Conservation (phyloP, 2,113 vertebrate genomes). For the Microcebus murinus region DNA sequence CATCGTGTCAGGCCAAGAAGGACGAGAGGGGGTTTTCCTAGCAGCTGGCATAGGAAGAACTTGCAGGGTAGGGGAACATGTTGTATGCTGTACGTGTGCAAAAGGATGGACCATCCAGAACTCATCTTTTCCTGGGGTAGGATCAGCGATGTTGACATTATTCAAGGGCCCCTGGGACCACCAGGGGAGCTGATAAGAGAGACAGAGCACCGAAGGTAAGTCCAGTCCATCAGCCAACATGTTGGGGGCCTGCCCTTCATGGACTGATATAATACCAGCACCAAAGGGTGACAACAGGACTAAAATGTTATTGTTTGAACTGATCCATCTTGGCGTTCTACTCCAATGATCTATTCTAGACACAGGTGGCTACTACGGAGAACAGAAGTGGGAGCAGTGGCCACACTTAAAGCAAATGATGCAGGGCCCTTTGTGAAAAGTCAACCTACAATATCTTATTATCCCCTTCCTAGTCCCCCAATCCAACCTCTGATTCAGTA, state of each 20-base stretch:
- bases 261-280: neutral
- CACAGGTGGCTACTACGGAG: neutral
- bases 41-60: neutral
- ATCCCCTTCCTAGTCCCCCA: rapidly evolving
- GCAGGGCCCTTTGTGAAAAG: neutral
- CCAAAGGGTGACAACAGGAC: neutral
- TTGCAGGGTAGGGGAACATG: neutral
- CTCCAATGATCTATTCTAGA: neutral
- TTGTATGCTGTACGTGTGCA: neutral
- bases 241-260: neutral
- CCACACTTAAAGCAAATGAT: neutral
- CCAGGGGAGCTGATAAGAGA: neutral
- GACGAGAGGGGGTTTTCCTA: neutral
- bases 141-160: neutral
- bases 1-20: neutral
- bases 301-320: neutral
- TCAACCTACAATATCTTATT: neutral
- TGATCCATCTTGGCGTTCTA: neutral
- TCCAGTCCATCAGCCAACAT: neutral
- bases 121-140: neutral
- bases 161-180: neutral
- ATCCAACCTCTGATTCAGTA: neutral
- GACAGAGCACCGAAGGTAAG: neutral
- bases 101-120: neutral
- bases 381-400: neutral